A percentile compares a stretch with the other conserved stretches of the same genome.
Conservation (phyloP, 2,797 vertebrate species). For the Amazona ochrocephala region DNA sequence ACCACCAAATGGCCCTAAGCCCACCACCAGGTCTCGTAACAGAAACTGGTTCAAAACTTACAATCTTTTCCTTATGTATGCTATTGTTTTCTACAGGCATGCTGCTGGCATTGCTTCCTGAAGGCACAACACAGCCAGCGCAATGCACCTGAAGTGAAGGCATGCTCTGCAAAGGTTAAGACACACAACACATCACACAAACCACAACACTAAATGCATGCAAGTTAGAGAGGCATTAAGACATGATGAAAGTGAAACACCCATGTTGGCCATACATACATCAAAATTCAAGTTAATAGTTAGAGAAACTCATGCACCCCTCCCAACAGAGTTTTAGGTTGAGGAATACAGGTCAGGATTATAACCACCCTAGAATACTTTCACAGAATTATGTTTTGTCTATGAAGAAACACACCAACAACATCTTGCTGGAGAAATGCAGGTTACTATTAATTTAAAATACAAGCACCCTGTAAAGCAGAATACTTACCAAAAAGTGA, state of each 20-base stretch:
- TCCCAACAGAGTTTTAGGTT: neutral
- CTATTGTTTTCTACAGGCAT: slow-evolving; percentile 84
- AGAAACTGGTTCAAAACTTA: slow-evolving; percentile 83
- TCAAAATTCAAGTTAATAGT: neutral
- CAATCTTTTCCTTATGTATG: slow-evolving; percentile 85
- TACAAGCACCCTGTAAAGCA: neutral
- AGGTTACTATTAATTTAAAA: neutral
- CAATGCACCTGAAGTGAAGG: slow-evolving; percentile 83
- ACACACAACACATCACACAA: slow-evolving; percentile 83
- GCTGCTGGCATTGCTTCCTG: slow-evolving; percentile 81
- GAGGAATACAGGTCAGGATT: neutral
- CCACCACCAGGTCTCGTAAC: slow-evolving; percentile 71
- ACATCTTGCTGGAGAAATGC: neutral
- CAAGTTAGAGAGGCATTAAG: slow-evolving; percentile 25
- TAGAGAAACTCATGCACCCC: neutral
- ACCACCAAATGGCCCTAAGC: slow-evolving; percentile 44
- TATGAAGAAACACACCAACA: neutral
- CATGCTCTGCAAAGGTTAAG: slow-evolving; percentile 95
- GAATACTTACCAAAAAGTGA: neutral
- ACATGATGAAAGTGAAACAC: neutral
- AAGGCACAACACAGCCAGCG: slow-evolving; percentile 74
- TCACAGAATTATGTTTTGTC: neutral
- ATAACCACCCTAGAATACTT: neutral
- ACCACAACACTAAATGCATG: slow-evolving; percentile 4
- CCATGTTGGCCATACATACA: neutral